These are phyloP conservation scores for Allygus modestus DNA, from an alignment of 2,888 invertebrate genomes.

Conservation along the genomic window DNA sequence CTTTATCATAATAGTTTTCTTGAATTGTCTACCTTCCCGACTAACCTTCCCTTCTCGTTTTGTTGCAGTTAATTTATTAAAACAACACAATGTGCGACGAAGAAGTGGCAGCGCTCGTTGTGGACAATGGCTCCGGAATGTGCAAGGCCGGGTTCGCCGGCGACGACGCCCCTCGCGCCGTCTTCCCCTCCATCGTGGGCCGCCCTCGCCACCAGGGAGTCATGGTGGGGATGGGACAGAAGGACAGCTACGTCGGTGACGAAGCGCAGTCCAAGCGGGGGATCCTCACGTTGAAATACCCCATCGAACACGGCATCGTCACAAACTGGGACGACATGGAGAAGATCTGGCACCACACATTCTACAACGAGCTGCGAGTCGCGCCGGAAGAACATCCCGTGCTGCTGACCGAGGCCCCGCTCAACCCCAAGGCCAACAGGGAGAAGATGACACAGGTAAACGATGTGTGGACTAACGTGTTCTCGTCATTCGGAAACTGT, in stretches of 20 bases:
- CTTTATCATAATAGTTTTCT: no score
- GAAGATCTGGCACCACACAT: conserved; percentile 99
- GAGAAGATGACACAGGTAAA: conserved; percentile 89
- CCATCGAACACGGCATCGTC: conserved; percentile 98
- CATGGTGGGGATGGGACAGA: conserved; percentile 99
- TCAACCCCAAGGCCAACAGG: conserved; percentile 93
- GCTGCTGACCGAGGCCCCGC: conserved; percentile 90
- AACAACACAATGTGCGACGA: conserved; percentile 89
- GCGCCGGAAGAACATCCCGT: conserved; percentile 89
- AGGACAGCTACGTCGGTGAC: conserved; percentile 97
- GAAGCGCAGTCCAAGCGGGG: conserved; percentile 98
- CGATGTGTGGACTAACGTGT: no score
- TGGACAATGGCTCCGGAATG: conserved; percentile 99
- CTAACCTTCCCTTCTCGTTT: not conserved
- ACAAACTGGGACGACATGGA: conserved; percentile 99
- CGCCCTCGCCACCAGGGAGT: conserved; percentile 95
- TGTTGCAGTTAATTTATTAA: conserved; percentile 60
- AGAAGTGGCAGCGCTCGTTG: conserved; percentile 95
- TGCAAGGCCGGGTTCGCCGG: conserved; percentile 98
- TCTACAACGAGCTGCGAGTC: conserved; percentile 97
- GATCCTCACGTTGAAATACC: conserved; percentile 96
- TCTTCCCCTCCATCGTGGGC: conserved; percentile 97
- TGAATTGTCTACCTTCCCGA: no score
- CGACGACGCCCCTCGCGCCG: conserved; percentile 96
- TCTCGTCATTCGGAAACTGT: not conserved